phyloP scores from a whole-genome alignment of 2,888 invertebrate species.

The Pollenia labialis region DNA sequence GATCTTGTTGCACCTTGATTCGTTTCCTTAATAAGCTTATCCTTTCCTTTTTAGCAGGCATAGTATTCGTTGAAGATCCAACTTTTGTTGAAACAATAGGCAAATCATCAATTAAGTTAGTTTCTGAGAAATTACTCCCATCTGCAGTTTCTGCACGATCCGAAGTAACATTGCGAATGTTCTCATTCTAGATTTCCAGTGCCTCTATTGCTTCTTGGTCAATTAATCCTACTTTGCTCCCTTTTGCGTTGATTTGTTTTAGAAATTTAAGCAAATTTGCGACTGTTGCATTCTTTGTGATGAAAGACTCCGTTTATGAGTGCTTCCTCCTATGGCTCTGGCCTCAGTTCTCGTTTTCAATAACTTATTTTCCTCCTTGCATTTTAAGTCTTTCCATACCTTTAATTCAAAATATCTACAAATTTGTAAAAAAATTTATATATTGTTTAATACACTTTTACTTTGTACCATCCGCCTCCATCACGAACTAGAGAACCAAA shows the following conservation, averaged over 20 bases:
- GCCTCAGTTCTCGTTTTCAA: slow-evolving; percentile 7
- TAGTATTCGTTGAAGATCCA: too few relatives aligned
- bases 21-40: neutral
- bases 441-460: slow-evolving; percentile 1
- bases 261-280: too few relatives aligned
- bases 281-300: neutral
- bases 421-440: neutral
- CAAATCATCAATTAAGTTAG: too few relatives aligned
- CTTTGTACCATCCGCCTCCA: slow-evolving; percentile 24
- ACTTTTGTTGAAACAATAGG: too few relatives aligned
- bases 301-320: too few relatives aligned
- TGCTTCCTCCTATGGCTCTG: slow-evolving; percentile 33
- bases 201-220: too few relatives aligned
- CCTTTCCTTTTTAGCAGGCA: neutral
- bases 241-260: too few relatives aligned
- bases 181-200: too few relatives aligned
- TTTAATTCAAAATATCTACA: slow-evolving; percentile 10
- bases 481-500: slow-evolving; percentile 13
- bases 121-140: too few relatives aligned
- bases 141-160: too few relatives aligned
- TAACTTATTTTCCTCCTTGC: neutral
- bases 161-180: too few relatives aligned
- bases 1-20: neutral
- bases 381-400: neutral
- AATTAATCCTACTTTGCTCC: too few relatives aligned